Percentiles rank a stretch among this genome's conserved stretches.
Evolutionary conservation across 30 jellyfish, hydroid and myxozoan genomes (phyloP).

Genomic region (Aurelia aurita): DNA sequence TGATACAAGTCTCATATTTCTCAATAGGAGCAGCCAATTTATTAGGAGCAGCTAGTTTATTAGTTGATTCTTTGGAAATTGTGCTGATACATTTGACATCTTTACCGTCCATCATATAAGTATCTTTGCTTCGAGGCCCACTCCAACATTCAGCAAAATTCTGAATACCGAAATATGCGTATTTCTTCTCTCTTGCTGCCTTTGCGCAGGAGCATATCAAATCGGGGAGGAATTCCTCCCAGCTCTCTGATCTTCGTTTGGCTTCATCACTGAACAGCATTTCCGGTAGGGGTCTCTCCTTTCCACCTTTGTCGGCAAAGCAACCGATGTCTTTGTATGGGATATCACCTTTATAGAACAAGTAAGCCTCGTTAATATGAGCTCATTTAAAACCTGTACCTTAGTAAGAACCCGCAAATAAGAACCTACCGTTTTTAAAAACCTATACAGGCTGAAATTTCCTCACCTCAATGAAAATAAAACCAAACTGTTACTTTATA

Average conservation of each 20-base stretch:
- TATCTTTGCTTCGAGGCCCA: slow-evolving; percentile 58
- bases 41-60: neutral
- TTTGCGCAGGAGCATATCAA: slow-evolving; percentile 89
- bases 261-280: slow-evolving; percentile 85
- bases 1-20: slow-evolving; percentile 40
- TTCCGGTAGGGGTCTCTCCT: slow-evolving; percentile 63
- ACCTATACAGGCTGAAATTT: no score
- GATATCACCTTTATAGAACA: slow-evolving; percentile 64
- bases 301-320: slow-evolving; percentile 63
- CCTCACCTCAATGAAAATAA: no score
- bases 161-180: slow-evolving; percentile 67
- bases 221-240: slow-evolving; percentile 89
- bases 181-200: slow-evolving; percentile 66
- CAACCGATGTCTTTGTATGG: slow-evolving; percentile 81
- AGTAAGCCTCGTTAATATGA: neutral
- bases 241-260: slow-evolving; percentile 63
- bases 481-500: no score
- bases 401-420: no score
- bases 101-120: slow-evolving; percentile 59
- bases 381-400: neutral
- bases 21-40: neutral
- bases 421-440: no score
- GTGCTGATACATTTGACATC: slow-evolving; percentile 35
- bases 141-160: slow-evolving; percentile 77
- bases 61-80: neutral